Evolutionary conservation across 2,888 invertebrate genomes (phyloP).

Genomic region (Ephialtes manifestator): DNA sequence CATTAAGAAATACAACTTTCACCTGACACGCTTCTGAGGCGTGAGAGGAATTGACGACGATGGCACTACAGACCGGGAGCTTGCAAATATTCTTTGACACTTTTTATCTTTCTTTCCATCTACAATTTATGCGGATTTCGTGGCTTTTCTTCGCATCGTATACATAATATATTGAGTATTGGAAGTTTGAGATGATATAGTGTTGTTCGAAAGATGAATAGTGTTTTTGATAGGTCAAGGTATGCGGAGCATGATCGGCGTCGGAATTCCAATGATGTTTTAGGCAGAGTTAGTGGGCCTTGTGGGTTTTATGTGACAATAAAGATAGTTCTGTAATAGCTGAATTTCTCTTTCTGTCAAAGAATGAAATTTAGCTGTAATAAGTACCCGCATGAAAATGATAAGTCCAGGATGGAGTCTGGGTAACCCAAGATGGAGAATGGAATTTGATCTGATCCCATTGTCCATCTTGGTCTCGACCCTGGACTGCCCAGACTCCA

Average conservation of each 20-base stretch:
- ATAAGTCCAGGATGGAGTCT: too few species aligned
- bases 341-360: neutral
- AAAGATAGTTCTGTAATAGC: constrained; percentile 9
- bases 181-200: neutral
- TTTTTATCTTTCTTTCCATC: neutral
- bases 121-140: neutral
- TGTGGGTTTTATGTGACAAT: neutral
- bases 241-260: neutral
- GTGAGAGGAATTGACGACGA: constrained; percentile 42
- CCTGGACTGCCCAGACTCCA: too few species aligned
- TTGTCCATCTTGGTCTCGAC: too few species aligned
- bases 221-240: neutral
- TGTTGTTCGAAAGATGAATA: neutral
- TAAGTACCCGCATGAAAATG: too few species aligned
- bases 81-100: constrained; percentile 1
- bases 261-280: neutral
- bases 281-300: neutral
- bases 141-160: neutral
- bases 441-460: too few species aligned
- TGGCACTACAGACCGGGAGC: neutral
- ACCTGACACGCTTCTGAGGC: constrained; percentile 55
- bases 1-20: constrained; percentile 68
- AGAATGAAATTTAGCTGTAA: neutral
- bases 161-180: neutral
- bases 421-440: too few species aligned